Evolutionary conservation across 2,888 invertebrate species (phyloP).

Genomic region (Chironomus riparius): DNA sequence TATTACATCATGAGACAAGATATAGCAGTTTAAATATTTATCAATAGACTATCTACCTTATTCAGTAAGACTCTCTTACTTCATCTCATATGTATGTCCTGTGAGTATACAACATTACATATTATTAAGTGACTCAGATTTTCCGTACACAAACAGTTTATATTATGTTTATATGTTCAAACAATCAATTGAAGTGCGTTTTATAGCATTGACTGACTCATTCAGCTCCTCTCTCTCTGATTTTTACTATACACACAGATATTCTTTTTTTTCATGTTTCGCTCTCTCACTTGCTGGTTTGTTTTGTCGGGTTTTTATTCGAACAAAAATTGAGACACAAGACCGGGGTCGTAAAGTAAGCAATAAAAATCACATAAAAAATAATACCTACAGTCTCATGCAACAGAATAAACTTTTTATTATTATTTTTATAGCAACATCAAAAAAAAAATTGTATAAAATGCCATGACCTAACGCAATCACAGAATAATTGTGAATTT

Average conservation of each 20-base stretch:
- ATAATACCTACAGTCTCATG: constrained; percentile 23
- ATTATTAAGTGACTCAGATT: no score
- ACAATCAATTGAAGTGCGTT: constrained; percentile 6
- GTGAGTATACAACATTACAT: not conserved
- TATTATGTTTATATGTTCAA: not conserved
- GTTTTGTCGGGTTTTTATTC: no score
- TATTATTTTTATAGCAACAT: constrained; percentile 26
- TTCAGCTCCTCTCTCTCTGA: not conserved
- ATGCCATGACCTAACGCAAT: constrained; percentile 20
- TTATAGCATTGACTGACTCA: constrained; percentile 6
- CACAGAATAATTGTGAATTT: constrained; percentile 21
- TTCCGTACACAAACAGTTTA: no score
- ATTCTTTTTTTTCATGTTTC: no score
- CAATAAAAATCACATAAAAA: constrained; percentile 27
- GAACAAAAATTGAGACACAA: constrained; percentile 4
- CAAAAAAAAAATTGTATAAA: constrained; percentile 21
- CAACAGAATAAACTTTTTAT: constrained; percentile 23
- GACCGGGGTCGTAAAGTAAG: constrained; percentile 21
- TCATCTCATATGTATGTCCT: not conserved
- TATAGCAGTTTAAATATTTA: constrained; percentile 20
- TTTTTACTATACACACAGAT: not conserved
- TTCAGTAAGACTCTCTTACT: not conserved
- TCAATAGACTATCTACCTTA: not conserved
- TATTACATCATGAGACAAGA: constrained; percentile 13
- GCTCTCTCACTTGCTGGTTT: no score